Conservation (phyloP, 2,797 vertebrate species). For the Gymnopithys bicolor region DNA sequence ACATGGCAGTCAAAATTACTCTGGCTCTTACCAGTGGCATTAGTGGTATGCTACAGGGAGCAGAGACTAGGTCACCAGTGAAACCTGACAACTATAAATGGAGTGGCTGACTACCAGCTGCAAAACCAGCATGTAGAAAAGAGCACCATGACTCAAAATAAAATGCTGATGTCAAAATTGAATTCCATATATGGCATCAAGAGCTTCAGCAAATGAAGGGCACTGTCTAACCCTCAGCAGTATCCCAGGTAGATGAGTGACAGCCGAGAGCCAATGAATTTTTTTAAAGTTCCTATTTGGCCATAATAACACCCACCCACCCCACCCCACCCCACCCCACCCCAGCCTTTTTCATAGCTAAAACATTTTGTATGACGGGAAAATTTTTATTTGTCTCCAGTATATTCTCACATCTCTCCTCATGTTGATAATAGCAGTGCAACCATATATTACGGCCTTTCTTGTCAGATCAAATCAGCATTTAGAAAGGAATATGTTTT, state of each 20-base stretch:
- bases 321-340: no score
- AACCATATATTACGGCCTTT: background rate
- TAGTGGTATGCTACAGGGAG: background rate
- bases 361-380: background rate
- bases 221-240: background rate
- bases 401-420: background rate
- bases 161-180: background rate
- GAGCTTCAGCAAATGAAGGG: background rate
- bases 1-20: background rate
- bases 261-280: background rate
- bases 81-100: constrained; percentile 37
- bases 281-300: background rate
- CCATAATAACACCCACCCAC: background rate
- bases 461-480: background rate
- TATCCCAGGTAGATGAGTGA: background rate
- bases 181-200: background rate
- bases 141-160: background rate
- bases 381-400: background rate
- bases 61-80: background rate
- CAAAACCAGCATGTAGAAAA: background rate
- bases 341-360: background rate
- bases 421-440: background rate
- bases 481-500: background rate
- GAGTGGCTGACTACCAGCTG: background rate
- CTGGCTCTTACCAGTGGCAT: background rate